Evolutionary conservation across 2,888 invertebrate genomes (phyloP), one percentile per base, ranked within the genome.

Genomic region (Oscheius sp.): DNA sequence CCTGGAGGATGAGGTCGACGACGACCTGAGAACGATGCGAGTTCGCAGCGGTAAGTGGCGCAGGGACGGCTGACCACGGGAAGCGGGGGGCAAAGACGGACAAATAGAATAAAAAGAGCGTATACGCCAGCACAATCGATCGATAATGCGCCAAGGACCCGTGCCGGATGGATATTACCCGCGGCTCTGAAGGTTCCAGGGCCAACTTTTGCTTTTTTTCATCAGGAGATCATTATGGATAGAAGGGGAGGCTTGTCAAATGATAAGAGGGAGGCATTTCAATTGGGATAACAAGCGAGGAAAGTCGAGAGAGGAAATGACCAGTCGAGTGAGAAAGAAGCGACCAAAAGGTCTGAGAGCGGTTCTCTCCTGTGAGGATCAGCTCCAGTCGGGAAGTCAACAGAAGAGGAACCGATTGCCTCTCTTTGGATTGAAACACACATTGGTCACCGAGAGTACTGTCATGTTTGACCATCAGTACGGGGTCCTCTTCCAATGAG

Each of bases 31-130:
- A 49, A 35, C 25, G 66, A 61, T 41, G 25, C 29, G 52, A 66
- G 52, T 23, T 49, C 46, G 66, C 49, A 16, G 69, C 56, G 69
- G 70, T 58, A 46, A 70, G 70, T 59, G 69, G 55, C 59, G 46
- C 49, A n/a, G 64, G 64, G 46, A 27, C 55, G 63, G 66, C 56
- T 72, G 72, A 72, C 72, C 72, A 66, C 72, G 41, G 35, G 71
- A 63, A 71, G 43, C 61, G 72, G 64, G 58, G 58, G 29, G 35
- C 35, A 35, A 35, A 35, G 35, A 35, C 35, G 35, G 72, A 61
- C 52, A 72, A 72, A 72, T 72, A 72, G 72, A 72, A 72, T 72
- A 72, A 72, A 72, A 72, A 72, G 71, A 71, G 72, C 72, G 72
- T 72, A 66, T 64, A 72, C 64, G 72, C 72, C 61, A 72, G 71